Base-by-base conservation (phyloP, 1,140 invertebrate species). In the Planococcus citri region DNA sequence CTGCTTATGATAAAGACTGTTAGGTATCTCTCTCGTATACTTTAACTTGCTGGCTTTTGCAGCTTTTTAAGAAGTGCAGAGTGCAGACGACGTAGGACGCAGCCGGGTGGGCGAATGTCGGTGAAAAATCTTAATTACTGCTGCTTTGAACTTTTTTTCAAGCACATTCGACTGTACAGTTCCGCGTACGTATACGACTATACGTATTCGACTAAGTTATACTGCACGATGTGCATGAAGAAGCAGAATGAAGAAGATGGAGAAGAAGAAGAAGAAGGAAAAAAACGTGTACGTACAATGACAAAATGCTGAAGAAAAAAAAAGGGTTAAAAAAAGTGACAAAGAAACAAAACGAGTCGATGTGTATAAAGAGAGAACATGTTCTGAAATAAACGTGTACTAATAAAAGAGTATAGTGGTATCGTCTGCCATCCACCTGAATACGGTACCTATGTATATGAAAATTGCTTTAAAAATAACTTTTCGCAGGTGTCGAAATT, bases 11-110 rank as follows among this genome's bases (percentile, higher is more conserved):
- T 64, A 27, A 64, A 64, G 60, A 64, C 60, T 64, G 60, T 64
- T 64, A 21, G 60, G 60, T 64, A 64, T 51, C 41, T 51, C 17
- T n/a, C 41, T 3, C 6, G 51, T 64, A 64, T 64, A 22, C 22
- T 64, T 64, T 27, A 64, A 64, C 60, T 64, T 64, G 60, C 60
- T 64, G 22, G 60, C 60, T 64, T 64, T 64, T 64, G 60, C 60
- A 64, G 60, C 60, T 64, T 64, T 64, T 58, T 22, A 22, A 58
- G 51, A 58, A 22, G 21, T 3, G 51, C 17, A 58, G n/a, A 41
- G 37, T 9, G 37, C 9, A 41, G 37, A n/a, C 9, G 9, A 41
- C 9, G 37, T 41, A 10, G 37, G n/a, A n/a, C n/a, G 51, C 51
- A 27, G 60, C n/a, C n/a, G 25, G 10, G 60, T 24, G 25, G 22